Evolutionary conservation across 2,888 invertebrate genomes (phyloP).

Genomic region (Parochlus steinenii): DNA sequence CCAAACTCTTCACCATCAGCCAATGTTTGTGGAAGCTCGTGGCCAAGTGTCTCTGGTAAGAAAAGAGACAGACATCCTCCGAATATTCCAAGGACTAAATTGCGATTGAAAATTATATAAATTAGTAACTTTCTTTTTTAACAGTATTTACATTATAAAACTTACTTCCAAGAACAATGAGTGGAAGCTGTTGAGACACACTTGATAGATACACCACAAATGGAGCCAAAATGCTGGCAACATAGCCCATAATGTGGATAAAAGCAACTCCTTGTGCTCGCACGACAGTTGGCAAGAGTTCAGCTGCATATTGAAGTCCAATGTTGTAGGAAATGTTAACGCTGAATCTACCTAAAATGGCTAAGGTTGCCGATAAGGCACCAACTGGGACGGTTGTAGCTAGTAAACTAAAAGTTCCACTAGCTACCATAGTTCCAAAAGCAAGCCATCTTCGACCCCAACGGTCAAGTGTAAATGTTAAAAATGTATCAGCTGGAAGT

Average conservation of each 20-base stretch:
- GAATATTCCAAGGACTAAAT: slow-evolving; percentile 50
- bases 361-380: slow-evolving; percentile 57
- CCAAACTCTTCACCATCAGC: slow-evolving; percentile 79
- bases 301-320: slow-evolving; percentile 77
- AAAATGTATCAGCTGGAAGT: slow-evolving; percentile 65
- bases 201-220: slow-evolving; percentile 70
- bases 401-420: slow-evolving; percentile 63
- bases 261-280: slow-evolving; percentile 73
- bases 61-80: slow-evolving; percentile 64
- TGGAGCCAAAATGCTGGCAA: slow-evolving; percentile 65
- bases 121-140: too few relatives aligned
- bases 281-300: slow-evolving; percentile 72
- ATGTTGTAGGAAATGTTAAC: slow-evolving; percentile 84
- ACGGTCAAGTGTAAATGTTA: slow-evolving; percentile 51
- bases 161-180: slow-evolving; percentile 64
- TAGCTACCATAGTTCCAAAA: slow-evolving; percentile 62
- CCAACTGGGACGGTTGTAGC: slow-evolving; percentile 60
- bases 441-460: slow-evolving; percentile 78
- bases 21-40: slow-evolving; percentile 71
- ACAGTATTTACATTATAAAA: too few relatives aligned
- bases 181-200: slow-evolving; percentile 51
- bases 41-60: slow-evolving; percentile 71
- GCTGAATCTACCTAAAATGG: slow-evolving; percentile 68
- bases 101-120: too few relatives aligned
- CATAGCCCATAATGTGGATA: slow-evolving; percentile 77